These are phyloP conservation scores for Chaenogobius annularis DNA, from an alignment of 2,113 vertebrate genomes.

Conservation along the genomic window DNA sequence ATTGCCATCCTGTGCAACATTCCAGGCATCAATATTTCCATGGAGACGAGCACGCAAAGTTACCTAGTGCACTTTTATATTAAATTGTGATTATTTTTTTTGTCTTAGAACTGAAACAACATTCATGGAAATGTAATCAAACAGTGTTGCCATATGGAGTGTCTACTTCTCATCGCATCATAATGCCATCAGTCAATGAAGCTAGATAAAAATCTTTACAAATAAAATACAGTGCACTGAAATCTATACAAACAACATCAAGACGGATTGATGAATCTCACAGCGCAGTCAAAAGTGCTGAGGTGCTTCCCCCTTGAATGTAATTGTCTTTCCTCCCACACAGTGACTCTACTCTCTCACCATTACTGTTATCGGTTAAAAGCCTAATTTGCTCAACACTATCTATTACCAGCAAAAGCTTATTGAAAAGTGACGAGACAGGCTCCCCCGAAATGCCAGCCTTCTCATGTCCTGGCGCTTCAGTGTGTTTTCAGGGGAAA, in stretches of 20 bases:
- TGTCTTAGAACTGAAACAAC: no score
- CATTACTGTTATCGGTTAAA: neutral
- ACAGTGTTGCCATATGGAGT: neutral
- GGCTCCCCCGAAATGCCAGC: slow-evolving; percentile 23
- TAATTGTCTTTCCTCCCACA: neutral
- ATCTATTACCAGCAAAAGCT: slow-evolving; percentile 12
- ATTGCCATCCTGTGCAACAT: neutral
- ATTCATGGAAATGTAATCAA: no score
- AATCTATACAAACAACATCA: slow-evolving; percentile 14
- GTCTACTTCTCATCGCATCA: neutral
- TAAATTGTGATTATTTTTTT: no score
- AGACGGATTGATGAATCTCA: slow-evolving; percentile 23
- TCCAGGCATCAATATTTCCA: neutral
- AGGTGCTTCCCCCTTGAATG: neutral
- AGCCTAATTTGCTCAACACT: slow-evolving; percentile 5
- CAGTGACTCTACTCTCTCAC: neutral
- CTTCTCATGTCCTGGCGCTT: slow-evolving; percentile 18
- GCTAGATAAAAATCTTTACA: slow-evolving; percentile 29
- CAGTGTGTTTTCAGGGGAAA: slow-evolving; percentile 5
- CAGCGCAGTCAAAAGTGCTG: slow-evolving; percentile 6
- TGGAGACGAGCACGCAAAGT: neutral
- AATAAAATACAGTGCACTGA: neutral
- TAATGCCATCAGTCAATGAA: slow-evolving; percentile 29
- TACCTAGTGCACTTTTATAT: no score
- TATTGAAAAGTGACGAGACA: slow-evolving; percentile 33